Base-by-base conservation (phyloP, 2,797 vertebrate species). In the Choloepus didactylus region DNA sequence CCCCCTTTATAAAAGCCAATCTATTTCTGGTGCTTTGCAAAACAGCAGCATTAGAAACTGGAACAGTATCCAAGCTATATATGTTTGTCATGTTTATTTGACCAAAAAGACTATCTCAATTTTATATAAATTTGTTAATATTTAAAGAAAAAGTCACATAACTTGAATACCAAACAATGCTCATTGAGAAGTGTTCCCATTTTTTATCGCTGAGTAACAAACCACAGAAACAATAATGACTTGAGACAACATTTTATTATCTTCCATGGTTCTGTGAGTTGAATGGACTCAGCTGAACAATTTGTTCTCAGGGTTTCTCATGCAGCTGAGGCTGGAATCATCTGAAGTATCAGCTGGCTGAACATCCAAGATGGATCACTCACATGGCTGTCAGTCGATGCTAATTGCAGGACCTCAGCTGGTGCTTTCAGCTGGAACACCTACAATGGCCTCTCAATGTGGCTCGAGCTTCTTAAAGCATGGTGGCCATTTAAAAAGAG, bases 41-140 rank as follows among this genome's bases (percentile, higher is more conserved):
- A 35, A 35, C 35, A 35, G 35, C 35, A 35, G 35, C 35, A 35
- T 35, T 35, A 35, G 35, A 35, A 35, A 35, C 35, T 35, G 35
- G 35, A 72, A 56, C 29, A 80, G 18, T 5, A 2, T 59, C 87
- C 67, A 93, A 56, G 4, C 18, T 87, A 14, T 4, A 35, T 66
- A 69, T 27, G 9, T 18, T 56, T 80, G 16, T 62, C 38, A 56
- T 69, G 38, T 56, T 93, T 80, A 23, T 89, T 67, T 75, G 77
- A 59, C 27, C 31, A 87, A 54, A 69, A 51, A 54, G 14, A 54
- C 2, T 51, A 41, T n/a, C 60, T 82, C 38, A 75, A 81, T 49
- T 94, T 90, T 92, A 76, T 73, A 62, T 59, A 44, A 62, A n/a
- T 77, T 87, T 82, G 21, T 67, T 66, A 77, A 14, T 67, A 6